These are phyloP conservation scores for Myiozetetes cayanensis DNA, from an alignment of 2,113 vertebrate genomes.

Conservation along the genomic window DNA sequence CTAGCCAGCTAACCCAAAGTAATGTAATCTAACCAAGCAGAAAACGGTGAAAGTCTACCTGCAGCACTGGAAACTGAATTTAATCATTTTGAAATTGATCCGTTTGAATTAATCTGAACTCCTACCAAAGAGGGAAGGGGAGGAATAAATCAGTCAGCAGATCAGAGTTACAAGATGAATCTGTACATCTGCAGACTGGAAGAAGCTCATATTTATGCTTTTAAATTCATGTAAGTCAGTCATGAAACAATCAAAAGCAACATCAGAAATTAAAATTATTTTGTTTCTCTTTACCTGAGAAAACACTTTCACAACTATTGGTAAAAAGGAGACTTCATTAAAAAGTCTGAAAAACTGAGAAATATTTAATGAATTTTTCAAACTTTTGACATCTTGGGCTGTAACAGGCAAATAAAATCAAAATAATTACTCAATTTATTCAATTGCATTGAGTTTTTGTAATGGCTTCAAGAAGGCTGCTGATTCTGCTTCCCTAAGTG, in stretches of 20 bases:
- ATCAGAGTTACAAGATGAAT: not conserved
- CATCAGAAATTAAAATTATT: not conserved
- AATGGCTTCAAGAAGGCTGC: not conserved
- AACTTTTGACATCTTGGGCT: not conserved
- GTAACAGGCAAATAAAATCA: not conserved
- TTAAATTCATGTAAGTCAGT: not conserved
- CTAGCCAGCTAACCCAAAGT: not conserved
- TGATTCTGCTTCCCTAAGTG: not conserved
- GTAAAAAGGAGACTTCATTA: not conserved
- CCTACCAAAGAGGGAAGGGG: not conserved
- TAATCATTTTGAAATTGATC: conserved; percentile 20
- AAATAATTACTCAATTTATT: not conserved
- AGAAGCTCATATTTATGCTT: not conserved
- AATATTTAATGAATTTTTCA: not conserved
- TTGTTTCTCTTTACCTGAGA: not conserved
- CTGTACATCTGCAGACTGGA: not conserved
- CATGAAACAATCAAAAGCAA: not conserved
- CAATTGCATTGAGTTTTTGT: not conserved
- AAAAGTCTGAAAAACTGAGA: not conserved
- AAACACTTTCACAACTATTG: not conserved
- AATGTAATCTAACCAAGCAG: conserved; percentile 29
- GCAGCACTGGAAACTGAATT: not conserved
- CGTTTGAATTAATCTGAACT: not conserved
- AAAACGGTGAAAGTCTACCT: conserved; percentile 26
- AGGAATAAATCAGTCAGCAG: not conserved